phyloP scores from a whole-genome alignment of 2,113 vertebrate genomes.

The Nettapus auritus region DNA sequence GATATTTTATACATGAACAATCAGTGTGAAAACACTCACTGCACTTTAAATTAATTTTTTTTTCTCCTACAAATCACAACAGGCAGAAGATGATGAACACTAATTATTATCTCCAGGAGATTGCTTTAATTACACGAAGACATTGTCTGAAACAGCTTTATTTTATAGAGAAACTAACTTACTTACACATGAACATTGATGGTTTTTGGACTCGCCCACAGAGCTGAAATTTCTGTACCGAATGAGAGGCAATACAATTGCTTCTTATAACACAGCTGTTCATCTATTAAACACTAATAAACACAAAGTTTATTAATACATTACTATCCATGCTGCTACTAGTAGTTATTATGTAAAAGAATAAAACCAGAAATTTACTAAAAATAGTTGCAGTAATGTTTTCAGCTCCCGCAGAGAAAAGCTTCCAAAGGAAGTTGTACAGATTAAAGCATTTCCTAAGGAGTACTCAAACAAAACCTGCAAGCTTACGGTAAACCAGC shows the following conservation, averaged over 20 bases:
- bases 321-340: neutral
- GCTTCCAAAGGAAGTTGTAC: neutral
- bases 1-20: neutral
- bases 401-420: neutral
- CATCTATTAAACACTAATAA: slow-evolving; percentile 78
- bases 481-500: neutral
- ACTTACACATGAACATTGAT: slow-evolving; percentile 75
- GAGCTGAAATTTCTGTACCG: slow-evolving; percentile 43
- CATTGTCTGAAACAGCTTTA: neutral
- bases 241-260: slow-evolving; percentile 79
- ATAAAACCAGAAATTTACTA: neutral
- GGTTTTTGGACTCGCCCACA: slow-evolving; percentile 74
- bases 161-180: neutral
- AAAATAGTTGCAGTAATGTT: neutral
- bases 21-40: neutral
- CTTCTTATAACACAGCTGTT: slow-evolving; percentile 81
- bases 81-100: neutral
- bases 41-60: neutral
- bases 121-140: neutral
- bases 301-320: neutral
- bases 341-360: neutral
- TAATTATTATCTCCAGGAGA: neutral
- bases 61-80: neutral
- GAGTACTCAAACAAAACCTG: neutral
- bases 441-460: neutral